Conservation (phyloP, 2,888 invertebrate species). For the Myathropa florea region DNA sequence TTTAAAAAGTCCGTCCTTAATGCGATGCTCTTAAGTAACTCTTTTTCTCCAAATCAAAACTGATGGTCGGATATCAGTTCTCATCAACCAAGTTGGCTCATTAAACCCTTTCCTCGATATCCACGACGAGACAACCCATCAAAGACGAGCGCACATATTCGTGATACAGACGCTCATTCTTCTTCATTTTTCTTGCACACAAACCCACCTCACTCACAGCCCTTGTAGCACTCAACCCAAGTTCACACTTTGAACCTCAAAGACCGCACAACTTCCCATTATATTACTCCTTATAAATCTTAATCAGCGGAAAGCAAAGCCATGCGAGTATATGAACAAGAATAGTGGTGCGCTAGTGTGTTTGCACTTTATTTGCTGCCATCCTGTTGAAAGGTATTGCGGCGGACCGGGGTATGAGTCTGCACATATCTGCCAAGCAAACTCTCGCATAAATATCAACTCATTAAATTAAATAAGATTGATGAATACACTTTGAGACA, state of each 20-base stretch:
- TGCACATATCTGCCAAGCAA: slow-evolving; percentile 27
- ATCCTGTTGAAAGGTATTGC: slow-evolving; percentile 23
- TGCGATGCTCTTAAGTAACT: neutral
- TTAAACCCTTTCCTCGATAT: neutral
- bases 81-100: neutral
- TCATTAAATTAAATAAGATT: slow-evolving; percentile 68
- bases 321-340: neutral
- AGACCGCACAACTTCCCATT: slow-evolving; percentile 23
- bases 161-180: neutral
- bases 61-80: neutral
- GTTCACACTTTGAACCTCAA: slow-evolving; percentile 42
- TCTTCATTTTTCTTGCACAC: neutral
- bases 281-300: slow-evolving; percentile 53
- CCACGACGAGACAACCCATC: neutral
- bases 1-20: neutral
- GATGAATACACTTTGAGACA: slow-evolving; percentile 56
- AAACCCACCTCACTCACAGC: neutral
- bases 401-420: neutral
- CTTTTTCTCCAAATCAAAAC: neutral
- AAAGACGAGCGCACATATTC: neutral
- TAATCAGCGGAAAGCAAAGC: slow-evolving; percentile 47
- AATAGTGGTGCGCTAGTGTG: slow-evolving; percentile 1
- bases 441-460: slow-evolving; percentile 61
- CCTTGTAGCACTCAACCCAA: slow-evolving; percentile 10
- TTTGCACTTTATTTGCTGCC: slow-evolving; percentile 17